Evolutionary conservation across 2,797 vertebrate species (phyloP).

Genomic region (Chanos chanos): DNA sequence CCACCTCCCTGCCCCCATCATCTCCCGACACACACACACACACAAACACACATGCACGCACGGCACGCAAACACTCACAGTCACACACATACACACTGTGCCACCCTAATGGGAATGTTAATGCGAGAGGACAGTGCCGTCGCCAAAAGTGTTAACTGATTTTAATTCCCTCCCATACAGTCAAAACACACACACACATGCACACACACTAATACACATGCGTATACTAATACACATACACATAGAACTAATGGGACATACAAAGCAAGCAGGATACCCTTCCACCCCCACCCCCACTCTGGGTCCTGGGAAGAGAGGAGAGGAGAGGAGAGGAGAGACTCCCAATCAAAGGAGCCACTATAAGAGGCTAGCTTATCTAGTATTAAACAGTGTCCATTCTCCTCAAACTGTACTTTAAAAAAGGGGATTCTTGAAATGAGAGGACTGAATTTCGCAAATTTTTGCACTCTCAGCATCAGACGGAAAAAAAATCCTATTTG

Average conservation of each 20-base stretch:
- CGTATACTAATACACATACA: neutral
- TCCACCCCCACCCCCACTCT: too few relatives aligned
- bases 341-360: neutral
- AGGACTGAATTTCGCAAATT: too few relatives aligned
- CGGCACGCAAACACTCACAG: neutral
- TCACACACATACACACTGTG: constrained; percentile 55
- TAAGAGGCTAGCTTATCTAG: too few relatives aligned
- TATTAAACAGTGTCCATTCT: too few relatives aligned
- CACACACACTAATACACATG: neutral
- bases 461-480: too few relatives aligned
- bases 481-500: too few relatives aligned
- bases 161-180: constrained; percentile 16
- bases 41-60: constrained; percentile 5
- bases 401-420: too few relatives aligned
- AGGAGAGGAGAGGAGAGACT: neutral
- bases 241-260: neutral
- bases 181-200: neutral
- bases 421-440: too few relatives aligned
- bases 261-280: neutral
- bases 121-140: constrained; percentile 66
- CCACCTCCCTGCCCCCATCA: neutral
- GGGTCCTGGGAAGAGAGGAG: too few relatives aligned
- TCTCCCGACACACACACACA: neutral
- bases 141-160: constrained; percentile 62
- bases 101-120: constrained; percentile 69